phyloP scores from a whole-genome alignment of 1,140 invertebrate species.

The Zophobas morio region DNA sequence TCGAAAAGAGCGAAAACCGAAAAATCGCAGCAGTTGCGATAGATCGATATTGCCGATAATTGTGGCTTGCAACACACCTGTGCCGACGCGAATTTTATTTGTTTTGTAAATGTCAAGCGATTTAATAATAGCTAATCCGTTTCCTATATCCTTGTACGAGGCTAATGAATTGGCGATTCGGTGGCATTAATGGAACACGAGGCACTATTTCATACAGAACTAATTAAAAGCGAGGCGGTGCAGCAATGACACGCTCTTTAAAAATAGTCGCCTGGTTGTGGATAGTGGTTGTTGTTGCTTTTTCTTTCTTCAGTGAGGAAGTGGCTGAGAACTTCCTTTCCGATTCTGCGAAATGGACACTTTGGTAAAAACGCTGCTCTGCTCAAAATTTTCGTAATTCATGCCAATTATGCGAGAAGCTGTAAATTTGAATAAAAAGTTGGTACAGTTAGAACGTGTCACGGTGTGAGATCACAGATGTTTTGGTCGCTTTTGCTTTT shows the following conservation, averaged over 20 bases:
- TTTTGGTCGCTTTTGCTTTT: background rate
- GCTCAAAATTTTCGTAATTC: conserved; percentile 17
- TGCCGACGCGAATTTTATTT: conserved; percentile 26
- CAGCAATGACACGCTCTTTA: conserved; percentile 23
- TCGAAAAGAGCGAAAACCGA: no score
- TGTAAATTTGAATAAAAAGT: conserved; percentile 34
- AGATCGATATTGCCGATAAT: conserved; percentile 21
- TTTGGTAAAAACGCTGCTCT: conserved; percentile 19
- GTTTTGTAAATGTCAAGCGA: conserved; percentile 40
- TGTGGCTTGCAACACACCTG: conserved; percentile 38
- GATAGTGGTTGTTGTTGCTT: background rate
- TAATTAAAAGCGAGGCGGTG: conserved; percentile 15
- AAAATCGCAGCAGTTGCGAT: background rate
- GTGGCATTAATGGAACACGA: conserved; percentile 11
- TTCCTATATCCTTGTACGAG: conserved; percentile 34
- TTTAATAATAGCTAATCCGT: conserved; percentile 32
- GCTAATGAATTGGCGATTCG: conserved; percentile 28
- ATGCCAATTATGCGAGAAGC: conserved; percentile 34
- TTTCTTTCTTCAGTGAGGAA: no score
- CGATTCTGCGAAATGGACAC: background rate
- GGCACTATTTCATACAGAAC: conserved; percentile 15
- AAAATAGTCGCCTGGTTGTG: background rate
- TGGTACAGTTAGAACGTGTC: conserved; percentile 29
- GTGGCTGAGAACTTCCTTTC: background rate
- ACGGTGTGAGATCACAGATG: conserved; percentile 19